A percentile compares a stretch with the other conserved stretches of the same genome.
phyloP scores from a whole-genome alignment of 1,140 invertebrate genomes.

The Glossosoma conforme region DNA sequence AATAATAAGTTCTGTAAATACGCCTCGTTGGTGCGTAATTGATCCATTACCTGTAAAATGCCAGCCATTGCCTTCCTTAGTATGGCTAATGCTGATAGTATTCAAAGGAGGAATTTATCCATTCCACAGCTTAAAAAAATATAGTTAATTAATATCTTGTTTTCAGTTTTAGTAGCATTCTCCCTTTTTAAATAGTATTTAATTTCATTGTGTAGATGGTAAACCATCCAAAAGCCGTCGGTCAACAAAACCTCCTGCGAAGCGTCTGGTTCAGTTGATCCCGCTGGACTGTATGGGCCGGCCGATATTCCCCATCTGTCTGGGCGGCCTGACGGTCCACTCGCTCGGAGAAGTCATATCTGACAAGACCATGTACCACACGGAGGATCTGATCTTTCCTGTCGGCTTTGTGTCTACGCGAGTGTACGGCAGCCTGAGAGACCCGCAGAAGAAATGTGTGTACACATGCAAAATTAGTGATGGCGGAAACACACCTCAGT shows the following conservation, averaged over 20 bases:
- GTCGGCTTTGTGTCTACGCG: slow-evolving; percentile 77
- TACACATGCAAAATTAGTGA: slow-evolving; percentile 82
- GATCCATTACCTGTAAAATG: no score
- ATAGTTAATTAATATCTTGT: no score
- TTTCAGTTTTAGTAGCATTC: no score
- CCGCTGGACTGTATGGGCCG: slow-evolving; percentile 62
- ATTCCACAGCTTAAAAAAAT: no score
- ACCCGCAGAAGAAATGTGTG: slow-evolving; percentile 66
- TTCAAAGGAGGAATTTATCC: no score
- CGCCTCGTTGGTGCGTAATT: no score
- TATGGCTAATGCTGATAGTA: no score
- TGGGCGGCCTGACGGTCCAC: slow-evolving; percentile 70
- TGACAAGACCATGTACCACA: slow-evolving; percentile 65
- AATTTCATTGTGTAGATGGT: slow-evolving; percentile 13
- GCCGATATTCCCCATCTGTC: slow-evolving; percentile 69
- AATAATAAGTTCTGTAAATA: no score
- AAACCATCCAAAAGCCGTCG: slow-evolving; percentile 32
- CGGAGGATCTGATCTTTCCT: slow-evolving; percentile 69
- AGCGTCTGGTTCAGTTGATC: slow-evolving; percentile 57
- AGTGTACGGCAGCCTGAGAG: slow-evolving; percentile 67
- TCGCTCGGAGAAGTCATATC: slow-evolving; percentile 72
- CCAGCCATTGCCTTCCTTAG: no score
- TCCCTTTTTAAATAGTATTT: no score
- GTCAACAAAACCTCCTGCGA: slow-evolving; percentile 36
- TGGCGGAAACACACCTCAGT: slow-evolving; percentile 64